Evolutionary conservation across 2,888 invertebrate species (phyloP).

Genomic region (Drosophila greeni): DNA sequence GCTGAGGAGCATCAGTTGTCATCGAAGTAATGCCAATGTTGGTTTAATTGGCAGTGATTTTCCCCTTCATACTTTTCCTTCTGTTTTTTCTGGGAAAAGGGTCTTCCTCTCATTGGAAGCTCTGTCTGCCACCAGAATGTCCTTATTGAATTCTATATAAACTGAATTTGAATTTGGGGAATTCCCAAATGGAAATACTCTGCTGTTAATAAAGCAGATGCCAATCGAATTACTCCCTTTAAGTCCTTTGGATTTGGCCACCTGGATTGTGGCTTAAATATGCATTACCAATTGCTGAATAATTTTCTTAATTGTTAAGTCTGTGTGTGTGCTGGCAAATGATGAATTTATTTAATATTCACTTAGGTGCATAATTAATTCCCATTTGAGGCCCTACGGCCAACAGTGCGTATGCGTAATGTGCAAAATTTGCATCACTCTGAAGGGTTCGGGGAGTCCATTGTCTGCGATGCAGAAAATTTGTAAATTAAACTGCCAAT

Average conservation of each 20-base stretch:
- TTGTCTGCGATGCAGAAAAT: constrained; percentile 12
- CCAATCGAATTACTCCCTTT: constrained; percentile 29
- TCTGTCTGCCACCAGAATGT: constrained; percentile 2
- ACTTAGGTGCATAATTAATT: constrained; percentile 44
- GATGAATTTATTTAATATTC: constrained; percentile 45
- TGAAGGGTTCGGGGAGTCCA: background rate
- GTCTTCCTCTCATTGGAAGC: too few species aligned
- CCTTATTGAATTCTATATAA: constrained; percentile 9
- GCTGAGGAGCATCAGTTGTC: constrained; percentile 19
- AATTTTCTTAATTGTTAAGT: constrained; percentile 25
- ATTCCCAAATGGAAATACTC: constrained; percentile 3
- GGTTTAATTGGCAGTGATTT: constrained; percentile 12
- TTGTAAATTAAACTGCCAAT: constrained; percentile 12
- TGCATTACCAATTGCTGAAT: constrained; percentile 24
- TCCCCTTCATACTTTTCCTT: background rate
- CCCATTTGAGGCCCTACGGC: constrained; percentile 18
- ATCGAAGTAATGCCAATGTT: constrained; percentile 8
- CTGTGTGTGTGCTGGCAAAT: constrained; percentile 6
- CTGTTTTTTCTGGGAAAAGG: background rate
- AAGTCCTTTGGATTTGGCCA: constrained; percentile 15
- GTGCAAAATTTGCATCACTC: constrained; percentile 6
- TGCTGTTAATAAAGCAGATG: constrained; percentile 27
- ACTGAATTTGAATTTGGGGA: background rate
- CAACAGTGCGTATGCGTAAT: constrained; percentile 43
- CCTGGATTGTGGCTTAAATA: constrained; percentile 14